phyloP scores from a whole-genome alignment of 2,888 invertebrate species.

The Stramonita haemastoma region DNA sequence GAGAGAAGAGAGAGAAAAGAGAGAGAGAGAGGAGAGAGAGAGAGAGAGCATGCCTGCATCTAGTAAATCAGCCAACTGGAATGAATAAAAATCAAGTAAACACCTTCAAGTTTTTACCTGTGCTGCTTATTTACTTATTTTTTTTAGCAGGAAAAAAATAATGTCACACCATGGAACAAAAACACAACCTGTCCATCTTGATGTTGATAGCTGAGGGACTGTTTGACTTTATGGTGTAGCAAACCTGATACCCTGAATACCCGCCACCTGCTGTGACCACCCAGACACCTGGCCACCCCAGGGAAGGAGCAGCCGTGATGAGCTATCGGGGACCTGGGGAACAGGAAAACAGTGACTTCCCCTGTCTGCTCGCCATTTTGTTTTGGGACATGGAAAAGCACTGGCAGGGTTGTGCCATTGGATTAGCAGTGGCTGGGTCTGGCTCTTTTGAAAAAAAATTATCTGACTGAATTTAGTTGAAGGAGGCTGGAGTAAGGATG shows the following conservation, averaged over 20 bases:
- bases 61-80: no score
- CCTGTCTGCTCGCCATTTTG: conserved; percentile 21
- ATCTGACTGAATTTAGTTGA: neutral
- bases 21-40: no score
- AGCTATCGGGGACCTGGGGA: neutral
- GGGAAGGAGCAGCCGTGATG: neutral
- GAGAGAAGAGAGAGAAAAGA: no score
- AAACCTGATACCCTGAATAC: conserved; percentile 49
- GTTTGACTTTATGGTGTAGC: conserved; percentile 49
- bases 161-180: no score
- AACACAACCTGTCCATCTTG: neutral
- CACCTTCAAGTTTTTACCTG: no score
- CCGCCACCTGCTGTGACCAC: neutral
- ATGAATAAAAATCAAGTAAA: no score
- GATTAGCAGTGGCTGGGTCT: neutral
- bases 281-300: neutral
- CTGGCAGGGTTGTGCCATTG: conserved; percentile 25
- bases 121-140: no score
- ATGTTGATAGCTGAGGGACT: conserved; percentile 38
- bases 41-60: no score
- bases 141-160: no score
- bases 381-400: conserved; percentile 41
- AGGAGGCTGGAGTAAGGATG: neutral
- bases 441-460: no score
- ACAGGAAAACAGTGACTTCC: conserved; percentile 35